Evolutionary conservation across 2,888 invertebrate genomes (phyloP).

Genomic region (Rhorus exstirpatorius): DNA sequence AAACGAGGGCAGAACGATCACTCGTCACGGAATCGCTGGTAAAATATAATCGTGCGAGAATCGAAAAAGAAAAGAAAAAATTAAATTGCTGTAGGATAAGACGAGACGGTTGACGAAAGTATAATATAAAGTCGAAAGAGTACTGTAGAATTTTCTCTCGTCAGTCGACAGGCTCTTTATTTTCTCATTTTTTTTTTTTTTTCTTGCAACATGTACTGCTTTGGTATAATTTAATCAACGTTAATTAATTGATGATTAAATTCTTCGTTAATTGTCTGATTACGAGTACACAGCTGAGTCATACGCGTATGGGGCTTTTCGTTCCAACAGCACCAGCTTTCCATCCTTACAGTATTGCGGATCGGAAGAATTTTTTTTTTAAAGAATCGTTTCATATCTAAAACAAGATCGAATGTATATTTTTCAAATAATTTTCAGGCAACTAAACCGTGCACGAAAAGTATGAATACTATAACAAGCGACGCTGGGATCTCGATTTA

Average conservation of each 20-base stretch:
- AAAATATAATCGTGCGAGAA: constrained; percentile 57
- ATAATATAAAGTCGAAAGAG: not conserved
- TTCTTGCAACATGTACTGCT: constrained; percentile 10
- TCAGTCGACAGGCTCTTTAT: not conserved
- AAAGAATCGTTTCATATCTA: too few relatives aligned
- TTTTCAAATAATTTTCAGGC: too few relatives aligned
- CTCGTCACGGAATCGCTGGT: constrained; percentile 58
- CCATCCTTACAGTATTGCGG: too few relatives aligned
- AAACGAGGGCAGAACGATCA: constrained; percentile 63
- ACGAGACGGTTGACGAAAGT: constrained; percentile 2
- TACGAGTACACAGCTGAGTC: constrained; percentile 58
- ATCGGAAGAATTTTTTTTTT: too few relatives aligned
- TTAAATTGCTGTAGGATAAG: constrained; percentile 1
- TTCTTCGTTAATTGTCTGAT: constrained; percentile 71
- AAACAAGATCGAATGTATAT: too few relatives aligned
- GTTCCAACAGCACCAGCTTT: too few relatives aligned
- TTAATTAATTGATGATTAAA: constrained; percentile 74
- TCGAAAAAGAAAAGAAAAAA: constrained; percentile 18
- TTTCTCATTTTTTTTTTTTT: constrained; percentile 15
- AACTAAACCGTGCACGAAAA: too few relatives aligned
- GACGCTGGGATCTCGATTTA: too few relatives aligned
- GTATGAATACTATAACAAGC: too few relatives aligned
- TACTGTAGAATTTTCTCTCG: not conserved
- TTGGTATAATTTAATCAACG: constrained; percentile 74
- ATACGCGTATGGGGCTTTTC: too few relatives aligned